Conservation (phyloP, 2,888 invertebrate species). For the Noctua comes region DNA sequence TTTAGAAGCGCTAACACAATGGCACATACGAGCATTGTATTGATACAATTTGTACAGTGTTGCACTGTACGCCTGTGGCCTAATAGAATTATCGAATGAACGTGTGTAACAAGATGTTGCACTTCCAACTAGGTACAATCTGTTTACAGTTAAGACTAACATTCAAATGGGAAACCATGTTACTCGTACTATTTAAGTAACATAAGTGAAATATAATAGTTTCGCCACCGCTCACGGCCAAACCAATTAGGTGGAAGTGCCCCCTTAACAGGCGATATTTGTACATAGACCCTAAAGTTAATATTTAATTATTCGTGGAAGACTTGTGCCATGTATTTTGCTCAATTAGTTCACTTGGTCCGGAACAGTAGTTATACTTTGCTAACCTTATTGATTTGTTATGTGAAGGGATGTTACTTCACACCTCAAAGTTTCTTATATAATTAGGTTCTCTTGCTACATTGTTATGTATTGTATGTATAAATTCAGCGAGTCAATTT, state of each 20-base stretch:
- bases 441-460: slow-evolving; percentile 17
- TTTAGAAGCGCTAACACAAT: slow-evolving; percentile 16
- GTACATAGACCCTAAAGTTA: slow-evolving; percentile 54
- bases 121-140: slow-evolving; percentile 14
- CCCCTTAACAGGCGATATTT: slow-evolving; percentile 50
- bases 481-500: not conserved
- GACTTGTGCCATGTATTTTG: slow-evolving; percentile 56
- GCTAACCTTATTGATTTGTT: slow-evolving; percentile 41
- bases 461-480: slow-evolving; percentile 7
- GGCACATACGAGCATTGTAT: slow-evolving; percentile 21
- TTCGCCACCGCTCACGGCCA: slow-evolving; percentile 2
- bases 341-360: slow-evolving; percentile 55
- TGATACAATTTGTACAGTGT: slow-evolving; percentile 24
- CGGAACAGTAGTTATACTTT: slow-evolving; percentile 39
- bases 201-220: slow-evolving; percentile 25
- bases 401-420: slow-evolving; percentile 29
- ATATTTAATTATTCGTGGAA: slow-evolving; percentile 65
- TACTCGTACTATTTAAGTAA: slow-evolving; percentile 21
- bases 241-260: slow-evolving; percentile 48
- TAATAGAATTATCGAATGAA: slow-evolving; percentile 29
- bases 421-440: slow-evolving; percentile 37
- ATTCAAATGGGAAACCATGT: slow-evolving; percentile 31
- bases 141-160: slow-evolving; percentile 26
- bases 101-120: slow-evolving; percentile 22
- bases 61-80: slow-evolving; percentile 8